A percentile compares a stretch with the other conserved stretches of the same genome.
Evolutionary conservation across 1,140 invertebrate species (phyloP).

Genomic region (Drosophila grimshawi): DNA sequence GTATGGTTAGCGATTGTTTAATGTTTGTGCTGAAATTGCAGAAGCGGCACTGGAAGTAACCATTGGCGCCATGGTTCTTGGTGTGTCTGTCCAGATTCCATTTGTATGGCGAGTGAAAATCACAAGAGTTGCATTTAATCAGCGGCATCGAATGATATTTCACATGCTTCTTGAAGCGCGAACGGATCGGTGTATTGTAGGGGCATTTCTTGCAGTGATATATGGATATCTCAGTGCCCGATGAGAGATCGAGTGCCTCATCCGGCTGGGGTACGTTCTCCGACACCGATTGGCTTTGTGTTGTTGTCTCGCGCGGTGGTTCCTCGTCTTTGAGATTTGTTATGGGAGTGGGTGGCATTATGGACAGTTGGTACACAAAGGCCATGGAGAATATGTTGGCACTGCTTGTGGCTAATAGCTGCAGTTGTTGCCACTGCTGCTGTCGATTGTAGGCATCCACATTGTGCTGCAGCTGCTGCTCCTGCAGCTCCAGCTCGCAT

Average conservation of each 20-base stretch:
- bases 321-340: background rate
- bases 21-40: slow-evolving; percentile 97
- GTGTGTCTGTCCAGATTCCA: slow-evolving; percentile 95
- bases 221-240: slow-evolving; percentile 11
- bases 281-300: slow-evolving; percentile 39
- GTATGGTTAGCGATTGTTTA: slow-evolving; percentile 95
- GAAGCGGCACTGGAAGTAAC: slow-evolving; percentile 91
- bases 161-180: slow-evolving; percentile 96
- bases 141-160: slow-evolving; percentile 96
- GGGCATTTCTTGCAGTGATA: slow-evolving; percentile 94
- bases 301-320: slow-evolving; percentile 30
- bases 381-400: slow-evolving; percentile 76
- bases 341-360: slow-evolving; percentile 42
- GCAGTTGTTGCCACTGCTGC: slow-evolving; percentile 59
- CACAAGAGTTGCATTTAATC: slow-evolving; percentile 96
- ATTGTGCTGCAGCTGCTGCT: slow-evolving; percentile 58
- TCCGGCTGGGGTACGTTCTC: slow-evolving; percentile 33
- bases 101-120: slow-evolving; percentile 92
- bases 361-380: slow-evolving; percentile 60
- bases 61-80: slow-evolving; percentile 93
- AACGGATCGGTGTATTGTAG: slow-evolving; percentile 94
- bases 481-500: slow-evolving; percentile 60
- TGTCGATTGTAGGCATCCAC: slow-evolving; percentile 63
- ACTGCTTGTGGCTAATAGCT: slow-evolving; percentile 48
- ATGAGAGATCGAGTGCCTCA: slow-evolving; percentile 26